Evolutionary conservation across 2,113 vertebrate genomes (phyloP), one percentile per base, ranked within the genome.

Genomic region (Platycercus adscitus): DNA sequence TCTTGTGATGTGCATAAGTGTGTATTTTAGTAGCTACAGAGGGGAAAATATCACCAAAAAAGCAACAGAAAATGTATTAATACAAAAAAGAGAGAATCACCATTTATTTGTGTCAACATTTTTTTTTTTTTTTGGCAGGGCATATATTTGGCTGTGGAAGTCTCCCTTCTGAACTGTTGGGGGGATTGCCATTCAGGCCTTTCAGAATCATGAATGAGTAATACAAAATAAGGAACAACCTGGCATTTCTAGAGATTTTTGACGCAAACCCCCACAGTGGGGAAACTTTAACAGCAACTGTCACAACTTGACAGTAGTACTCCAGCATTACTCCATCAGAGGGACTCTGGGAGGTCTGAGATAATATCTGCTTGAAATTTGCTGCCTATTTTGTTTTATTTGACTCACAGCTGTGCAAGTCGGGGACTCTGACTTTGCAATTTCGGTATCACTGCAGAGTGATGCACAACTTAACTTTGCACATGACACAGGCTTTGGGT

Each of bases 331-430:
- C 33, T 85, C 44, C 13, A 81, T 88, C 72, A 56, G 56, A 43
- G 58, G 58, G 69, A 28, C 83, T 16, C 86, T 35, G 46, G 81
- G 73, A 35, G 68, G 49, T 76, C 81, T 1, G 11, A 49, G 28
- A 25, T 18, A 49, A 21, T 6, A 61, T 60, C 84, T 46, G 28
- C 50, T 78, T 78, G 72, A 75, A 85, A 88, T 88, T 92, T 68
- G 17, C 49, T 31, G 10, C 66, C 60, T 69, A 6, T 81, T 95
- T 91, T 41, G 21, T 78, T 83, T 89, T 76, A 92, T 87, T 77
- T 81, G 91, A 49, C 61, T 77, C 73, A 50, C 64, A 87, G 72
- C 85, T 92, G 46, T 70, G 53, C 65, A 17, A 94, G 52, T 58
- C 6, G 8, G 52, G 37, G 25, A 35, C n/a, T 81, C 79, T 39